Conservation (phyloP, 2,888 invertebrate species). For the Carterocephalus palaemon region DNA sequence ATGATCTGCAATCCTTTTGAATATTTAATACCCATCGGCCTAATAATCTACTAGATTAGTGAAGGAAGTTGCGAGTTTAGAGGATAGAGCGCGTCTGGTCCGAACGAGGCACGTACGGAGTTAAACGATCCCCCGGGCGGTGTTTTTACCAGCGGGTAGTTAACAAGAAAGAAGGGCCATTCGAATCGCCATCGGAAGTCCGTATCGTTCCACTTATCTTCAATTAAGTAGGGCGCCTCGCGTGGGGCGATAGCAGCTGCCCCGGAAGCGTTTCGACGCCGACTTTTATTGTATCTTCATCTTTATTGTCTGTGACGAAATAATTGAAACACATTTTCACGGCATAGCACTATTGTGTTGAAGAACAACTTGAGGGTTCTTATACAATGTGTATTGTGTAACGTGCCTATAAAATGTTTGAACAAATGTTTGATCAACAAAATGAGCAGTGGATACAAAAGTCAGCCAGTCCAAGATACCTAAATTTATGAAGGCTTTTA, state of each 20-base stretch:
- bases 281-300: neutral
- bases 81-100: conserved; percentile 10
- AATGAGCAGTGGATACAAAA: no score
- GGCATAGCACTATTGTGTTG: no score
- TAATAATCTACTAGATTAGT: conserved; percentile 22
- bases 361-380: no score
- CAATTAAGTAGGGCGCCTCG: conserved; percentile 41
- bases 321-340: conserved; percentile 27
- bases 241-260: conserved; percentile 3
- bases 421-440: no score
- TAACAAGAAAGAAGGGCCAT: conserved; percentile 35
- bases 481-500: no score
- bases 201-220: conserved; percentile 45
- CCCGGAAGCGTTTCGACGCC: conserved; percentile 4
- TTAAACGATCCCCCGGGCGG: conserved; percentile 18
- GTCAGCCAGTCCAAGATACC: no score
- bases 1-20: conserved; percentile 24
- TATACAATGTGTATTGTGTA: no score
- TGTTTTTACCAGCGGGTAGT: conserved; percentile 33
- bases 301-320: neutral
- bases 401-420: no score
- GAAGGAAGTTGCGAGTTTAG: conserved; percentile 16
- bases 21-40: conserved; percentile 25
- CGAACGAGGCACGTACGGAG: conserved; percentile 19
- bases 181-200: conserved; percentile 40